phyloP scores from a whole-genome alignment of 2,888 invertebrate genomes.

The Lepidocyrtinus sp. region DNA sequence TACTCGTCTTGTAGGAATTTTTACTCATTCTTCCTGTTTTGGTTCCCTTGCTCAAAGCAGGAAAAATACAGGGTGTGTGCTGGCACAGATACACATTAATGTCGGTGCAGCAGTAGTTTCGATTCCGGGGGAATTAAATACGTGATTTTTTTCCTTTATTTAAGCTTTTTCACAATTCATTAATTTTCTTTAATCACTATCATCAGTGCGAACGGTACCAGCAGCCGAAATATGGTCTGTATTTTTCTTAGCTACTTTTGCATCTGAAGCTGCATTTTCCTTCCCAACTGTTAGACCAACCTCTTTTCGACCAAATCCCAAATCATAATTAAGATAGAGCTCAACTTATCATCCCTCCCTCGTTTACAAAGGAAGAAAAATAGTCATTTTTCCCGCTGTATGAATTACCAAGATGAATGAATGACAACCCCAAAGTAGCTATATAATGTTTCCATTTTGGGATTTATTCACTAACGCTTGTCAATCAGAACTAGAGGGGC shows the following conservation, averaged over 20 bases:
- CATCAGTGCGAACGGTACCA: not conserved
- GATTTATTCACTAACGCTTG: not conserved
- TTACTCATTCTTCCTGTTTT: not conserved
- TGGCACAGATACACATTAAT: too few species aligned
- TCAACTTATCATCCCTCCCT: slow-evolving; percentile 7
- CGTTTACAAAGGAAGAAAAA: not conserved
- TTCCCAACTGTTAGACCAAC: not conserved
- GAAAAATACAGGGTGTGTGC: too few species aligned
- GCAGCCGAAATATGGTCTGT: not conserved
- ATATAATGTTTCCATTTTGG: not conserved
- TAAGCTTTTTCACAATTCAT: slow-evolving; percentile 28
- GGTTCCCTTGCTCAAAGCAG: not conserved
- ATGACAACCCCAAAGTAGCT: not conserved
- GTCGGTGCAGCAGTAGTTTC: not conserved
- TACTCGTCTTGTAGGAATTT: too few species aligned
- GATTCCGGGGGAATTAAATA: slow-evolving; percentile 18
- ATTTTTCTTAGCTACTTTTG: not conserved
- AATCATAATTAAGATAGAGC: slow-evolving; percentile 12
- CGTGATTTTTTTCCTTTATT: slow-evolving; percentile 5
- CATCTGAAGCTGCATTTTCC: not conserved
- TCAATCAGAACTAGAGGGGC: not conserved
- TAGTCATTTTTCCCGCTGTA: not conserved
- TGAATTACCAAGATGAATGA: not conserved
- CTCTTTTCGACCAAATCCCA: too few species aligned
- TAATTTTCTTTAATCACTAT: slow-evolving; percentile 27